phyloP scores from a whole-genome alignment of 2,113 vertebrate species.

The Menura novaehollandiae region DNA sequence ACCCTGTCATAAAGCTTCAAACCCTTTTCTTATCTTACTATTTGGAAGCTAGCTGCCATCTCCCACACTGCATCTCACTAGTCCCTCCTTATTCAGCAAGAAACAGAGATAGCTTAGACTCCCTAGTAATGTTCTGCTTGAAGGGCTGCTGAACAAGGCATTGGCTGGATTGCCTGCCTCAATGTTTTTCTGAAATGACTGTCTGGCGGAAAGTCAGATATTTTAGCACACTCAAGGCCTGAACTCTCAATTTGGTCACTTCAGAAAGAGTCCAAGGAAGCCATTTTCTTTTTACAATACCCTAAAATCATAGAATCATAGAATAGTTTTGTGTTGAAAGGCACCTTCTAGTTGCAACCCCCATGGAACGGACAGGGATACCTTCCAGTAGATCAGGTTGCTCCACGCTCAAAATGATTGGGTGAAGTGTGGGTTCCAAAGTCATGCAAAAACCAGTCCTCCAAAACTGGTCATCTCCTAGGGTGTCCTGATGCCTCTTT shows the following conservation, averaged over 20 bases:
- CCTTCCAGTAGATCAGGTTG: not conserved
- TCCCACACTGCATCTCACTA: not conserved
- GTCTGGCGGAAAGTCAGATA: not conserved
- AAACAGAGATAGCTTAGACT: not conserved
- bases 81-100: not conserved
- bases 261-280: not conserved
- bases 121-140: not conserved
- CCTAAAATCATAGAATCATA: not conserved
- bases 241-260: not conserved
- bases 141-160: not conserved
- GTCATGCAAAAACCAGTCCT: not conserved
- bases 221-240: not conserved
- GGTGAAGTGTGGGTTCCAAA: not conserved
- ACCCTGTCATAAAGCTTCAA: accelerated
- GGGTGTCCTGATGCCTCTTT: not conserved
- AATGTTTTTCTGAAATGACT: not conserved
- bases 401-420: not conserved
- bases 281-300: not conserved
- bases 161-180: not conserved
- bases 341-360: no score
- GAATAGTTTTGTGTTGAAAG: not conserved
- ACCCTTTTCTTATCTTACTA: not conserved
- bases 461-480: not conserved
- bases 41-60: not conserved
- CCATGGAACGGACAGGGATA: no score